These are phyloP conservation scores for Heliconius himera DNA, from an alignment of 1,140 invertebrate genomes.

Conservation along the genomic window DNA sequence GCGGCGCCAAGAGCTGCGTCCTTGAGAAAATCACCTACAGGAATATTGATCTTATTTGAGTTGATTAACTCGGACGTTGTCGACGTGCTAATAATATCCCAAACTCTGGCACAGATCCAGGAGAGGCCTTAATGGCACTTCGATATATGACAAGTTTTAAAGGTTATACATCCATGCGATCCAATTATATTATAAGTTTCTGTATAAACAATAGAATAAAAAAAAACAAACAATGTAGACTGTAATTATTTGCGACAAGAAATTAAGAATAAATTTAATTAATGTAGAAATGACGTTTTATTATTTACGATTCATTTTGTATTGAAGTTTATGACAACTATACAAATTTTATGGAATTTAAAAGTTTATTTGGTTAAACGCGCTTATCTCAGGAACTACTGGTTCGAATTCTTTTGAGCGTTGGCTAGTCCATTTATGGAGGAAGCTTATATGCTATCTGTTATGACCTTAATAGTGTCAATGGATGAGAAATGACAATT, in stretches of 20 bases:
- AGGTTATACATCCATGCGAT: conserved; percentile 52
- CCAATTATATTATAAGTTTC: conserved; percentile 5
- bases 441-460: no score
- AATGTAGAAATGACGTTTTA: no score
- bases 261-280: no score
- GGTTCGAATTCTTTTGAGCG: no score
- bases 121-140: conserved; percentile 78
- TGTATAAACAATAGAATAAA: not conserved
- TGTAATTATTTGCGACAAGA: not conserved
- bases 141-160: conserved; percentile 74
- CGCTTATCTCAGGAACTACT: no score
- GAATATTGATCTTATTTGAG: conserved; percentile 81
- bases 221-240: not conserved
- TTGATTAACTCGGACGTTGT: conserved; percentile 79
- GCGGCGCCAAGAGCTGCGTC: conserved; percentile 40
- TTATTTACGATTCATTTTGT: no score
- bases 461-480: no score
- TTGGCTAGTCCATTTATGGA: no score
- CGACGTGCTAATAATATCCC: conserved; percentile 77
- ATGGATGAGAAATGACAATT: no score
- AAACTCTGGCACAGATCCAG: conserved; percentile 73
- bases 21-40: conserved; percentile 70
- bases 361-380: no score
- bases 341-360: no score
- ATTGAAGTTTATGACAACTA: no score